phyloP scores from a whole-genome alignment of 37 sponge, comb jelly and placozoan species.

The Ianthella basta region DNA sequence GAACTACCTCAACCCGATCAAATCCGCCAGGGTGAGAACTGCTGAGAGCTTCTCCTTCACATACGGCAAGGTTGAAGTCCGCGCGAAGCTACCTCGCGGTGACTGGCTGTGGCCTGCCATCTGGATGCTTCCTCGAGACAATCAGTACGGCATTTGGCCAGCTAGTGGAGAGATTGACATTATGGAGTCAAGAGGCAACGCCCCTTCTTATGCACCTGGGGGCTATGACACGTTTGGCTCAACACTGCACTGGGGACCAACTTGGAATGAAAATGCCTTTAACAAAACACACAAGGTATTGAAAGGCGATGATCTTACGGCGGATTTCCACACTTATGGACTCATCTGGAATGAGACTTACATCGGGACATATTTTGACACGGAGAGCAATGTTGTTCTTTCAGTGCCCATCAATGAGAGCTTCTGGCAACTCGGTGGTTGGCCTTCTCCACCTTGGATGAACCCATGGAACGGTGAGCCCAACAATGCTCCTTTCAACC shows the following conservation, averaged over 20 bases:
- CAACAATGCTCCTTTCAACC: conserved; percentile 77
- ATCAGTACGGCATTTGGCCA: conserved; percentile 84
- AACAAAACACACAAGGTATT: conserved; percentile 12
- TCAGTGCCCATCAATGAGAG: conserved; percentile 48
- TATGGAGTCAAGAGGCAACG: conserved; percentile 78
- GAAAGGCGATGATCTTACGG: conserved; percentile 38
- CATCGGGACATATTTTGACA: conserved; percentile 74
- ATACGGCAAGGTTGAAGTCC: conserved; percentile 73
- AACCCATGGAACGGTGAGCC: conserved; percentile 67
- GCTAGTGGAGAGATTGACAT: conserved; percentile 86
- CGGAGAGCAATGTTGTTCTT: conserved; percentile 54
- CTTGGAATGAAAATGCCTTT: conserved; percentile 34
- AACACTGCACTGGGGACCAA: conserved; percentile 73
- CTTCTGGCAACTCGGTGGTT: conserved; percentile 63
- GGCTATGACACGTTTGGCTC: conserved; percentile 64
- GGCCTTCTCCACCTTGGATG: conserved; percentile 37
- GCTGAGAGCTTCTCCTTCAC: conserved; percentile 68
- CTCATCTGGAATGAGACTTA: conserved; percentile 81
- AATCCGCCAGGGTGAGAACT: conserved; percentile 70
- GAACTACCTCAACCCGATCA: conserved; percentile 78
- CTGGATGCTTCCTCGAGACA: conserved; percentile 68
- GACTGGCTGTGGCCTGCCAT: conserved; percentile 88
- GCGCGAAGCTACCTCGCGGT: conserved; percentile 68
- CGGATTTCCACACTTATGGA: conserved; percentile 69
- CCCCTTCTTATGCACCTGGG: conserved; percentile 66